Conservation (phyloP, 2,113 vertebrate genomes). For the Corythaeola cristata region DNA sequence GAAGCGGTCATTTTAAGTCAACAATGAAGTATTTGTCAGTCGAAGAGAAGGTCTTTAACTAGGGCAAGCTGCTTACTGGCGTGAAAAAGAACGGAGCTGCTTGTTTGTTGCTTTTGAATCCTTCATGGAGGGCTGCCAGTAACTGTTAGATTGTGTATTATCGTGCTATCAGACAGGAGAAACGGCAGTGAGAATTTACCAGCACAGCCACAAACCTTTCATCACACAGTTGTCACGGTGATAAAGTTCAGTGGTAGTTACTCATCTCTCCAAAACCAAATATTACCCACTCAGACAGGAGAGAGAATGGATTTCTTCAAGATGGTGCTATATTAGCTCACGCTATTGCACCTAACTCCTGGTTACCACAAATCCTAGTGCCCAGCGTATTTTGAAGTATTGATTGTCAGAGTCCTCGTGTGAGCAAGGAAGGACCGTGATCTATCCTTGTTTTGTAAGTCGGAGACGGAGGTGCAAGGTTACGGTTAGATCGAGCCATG, state of each 20-base stretch:
- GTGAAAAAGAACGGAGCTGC: neutral
- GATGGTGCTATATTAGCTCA: neutral
- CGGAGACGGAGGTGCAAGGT: neutral
- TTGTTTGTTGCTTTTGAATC: neutral
- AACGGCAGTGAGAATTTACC: neutral
- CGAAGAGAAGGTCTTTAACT: neutral
- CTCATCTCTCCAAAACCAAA: neutral
- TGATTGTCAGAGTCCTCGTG: neutral
- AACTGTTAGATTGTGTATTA: neutral
- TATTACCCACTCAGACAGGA: neutral
- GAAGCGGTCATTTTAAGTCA: neutral
- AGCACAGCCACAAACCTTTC: neutral
- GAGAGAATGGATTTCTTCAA: constrained; percentile 4
- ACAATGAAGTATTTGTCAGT: neutral
- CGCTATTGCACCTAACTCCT: neutral
- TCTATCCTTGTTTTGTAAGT: neutral
- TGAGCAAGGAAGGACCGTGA: neutral
- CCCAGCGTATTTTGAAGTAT: neutral
- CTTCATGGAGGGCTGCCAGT: neutral
- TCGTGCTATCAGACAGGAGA: neutral
- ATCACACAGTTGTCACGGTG: neutral
- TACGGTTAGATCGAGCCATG: neutral
- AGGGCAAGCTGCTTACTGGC: neutral
- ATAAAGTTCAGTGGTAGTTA: neutral
- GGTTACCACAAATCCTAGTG: neutral